Evolutionary conservation across 1,140 invertebrate genomes (phyloP), one percentile per base, ranked within the genome.

Genomic region (Zaprionus tsacasi): DNA sequence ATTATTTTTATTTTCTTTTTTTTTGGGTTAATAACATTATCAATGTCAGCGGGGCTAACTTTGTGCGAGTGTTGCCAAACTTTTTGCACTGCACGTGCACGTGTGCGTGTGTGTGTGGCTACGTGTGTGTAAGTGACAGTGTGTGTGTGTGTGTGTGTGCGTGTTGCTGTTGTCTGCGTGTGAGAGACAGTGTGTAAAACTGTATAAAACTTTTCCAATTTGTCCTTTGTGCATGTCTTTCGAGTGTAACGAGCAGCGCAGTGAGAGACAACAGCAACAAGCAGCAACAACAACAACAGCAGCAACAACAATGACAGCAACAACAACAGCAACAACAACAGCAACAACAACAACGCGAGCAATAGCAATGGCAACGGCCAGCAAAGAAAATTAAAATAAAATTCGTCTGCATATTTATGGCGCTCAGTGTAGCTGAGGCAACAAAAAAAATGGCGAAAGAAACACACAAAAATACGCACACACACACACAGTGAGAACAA

Each of bases 191-290:
- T 58, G 25, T 79, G 40, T 78, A 67, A 63, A 79, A 71, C 38
- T 71, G 64, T 76, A 72, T 76, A 76, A 76, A 79, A 79, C 77
- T 79, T 79, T 79, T 79, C 77, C 77, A 79, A 79, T 79, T 79
- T 79, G 77, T 79, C 73, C 77, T 79, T 76, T 79, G 77, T 76
- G 74, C 74, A 79, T 79, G 77, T 79, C 77, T 79, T 79, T 79
- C 59, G 60, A 72, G 77, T 76, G 77, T 76, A 79, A 79, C 74
- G 73, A 76, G 72, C 67, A 64, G 58, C 67, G 59, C 63, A 55
- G 56, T 40, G 27, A 25, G 36, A 65, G 36, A 58, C 52, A 65
- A 60, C 30, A 64, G 36, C 57, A 56, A 15, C 54, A 21, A 1
- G 21, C 21, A 58, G 33, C 65, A 45, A 15, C 64, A 61, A 15